These are phyloP conservation scores for Bacillus rossius DNA, from an alignment of 1,140 invertebrate genomes.

Conservation along the genomic window DNA sequence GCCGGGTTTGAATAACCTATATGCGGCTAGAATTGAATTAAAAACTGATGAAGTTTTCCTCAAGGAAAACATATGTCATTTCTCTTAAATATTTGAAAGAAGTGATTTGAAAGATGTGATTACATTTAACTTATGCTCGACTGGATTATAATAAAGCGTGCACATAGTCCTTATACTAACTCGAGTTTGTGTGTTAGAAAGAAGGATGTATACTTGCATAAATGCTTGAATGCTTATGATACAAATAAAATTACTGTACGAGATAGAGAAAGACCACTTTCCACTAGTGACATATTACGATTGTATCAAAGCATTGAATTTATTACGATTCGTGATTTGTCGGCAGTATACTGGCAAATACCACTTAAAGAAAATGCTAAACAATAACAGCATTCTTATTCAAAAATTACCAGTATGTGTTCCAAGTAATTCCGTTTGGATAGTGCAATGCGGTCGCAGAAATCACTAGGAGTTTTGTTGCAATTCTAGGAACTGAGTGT, in stretches of 20 bases:
- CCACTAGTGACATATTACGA: neutral
- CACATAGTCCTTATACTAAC: neutral
- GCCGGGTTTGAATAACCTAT: no score
- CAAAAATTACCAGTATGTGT: neutral
- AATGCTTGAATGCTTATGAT: neutral
- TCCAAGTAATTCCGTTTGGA: neutral
- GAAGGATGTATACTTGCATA: neutral
- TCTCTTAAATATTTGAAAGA: no score
- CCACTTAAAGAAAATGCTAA: neutral
- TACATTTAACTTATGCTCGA: neutral
- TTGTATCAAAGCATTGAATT: neutral
- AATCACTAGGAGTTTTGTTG: neutral
- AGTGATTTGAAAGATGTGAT: no score
- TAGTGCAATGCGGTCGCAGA: neutral
- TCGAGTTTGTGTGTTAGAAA: neutral
- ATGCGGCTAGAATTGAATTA: no score
- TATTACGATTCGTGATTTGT: neutral
- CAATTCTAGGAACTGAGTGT: neutral
- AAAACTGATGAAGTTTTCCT: no score
- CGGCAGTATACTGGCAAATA: neutral
- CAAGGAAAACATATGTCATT: no score
- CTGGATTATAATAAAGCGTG: neutral
- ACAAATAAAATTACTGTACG: neutral
- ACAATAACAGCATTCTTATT: neutral
- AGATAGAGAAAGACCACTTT: neutral